Evolutionary conservation across 2,888 invertebrate genomes (phyloP).

Genomic region (Cantharis rufa): DNA sequence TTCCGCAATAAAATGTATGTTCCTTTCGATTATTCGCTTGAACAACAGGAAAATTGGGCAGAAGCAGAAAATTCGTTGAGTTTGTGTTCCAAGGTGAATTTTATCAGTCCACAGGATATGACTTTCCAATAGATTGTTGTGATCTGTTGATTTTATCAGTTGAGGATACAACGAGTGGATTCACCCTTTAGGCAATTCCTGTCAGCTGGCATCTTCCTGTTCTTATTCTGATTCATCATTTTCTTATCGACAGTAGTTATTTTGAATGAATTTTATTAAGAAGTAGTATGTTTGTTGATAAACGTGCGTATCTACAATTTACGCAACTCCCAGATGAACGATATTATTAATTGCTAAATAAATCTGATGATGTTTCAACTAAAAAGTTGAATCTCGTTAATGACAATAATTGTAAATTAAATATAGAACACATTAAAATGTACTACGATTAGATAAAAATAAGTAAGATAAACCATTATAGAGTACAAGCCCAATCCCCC

Average conservation of each 20-base stretch:
- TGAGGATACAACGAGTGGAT: neutral
- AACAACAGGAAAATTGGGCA: too few species aligned
- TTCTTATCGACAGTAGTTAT: neutral
- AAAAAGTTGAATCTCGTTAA: neutral
- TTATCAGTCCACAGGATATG: neutral
- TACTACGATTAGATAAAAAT: constrained; percentile 16
- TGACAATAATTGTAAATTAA: neutral
- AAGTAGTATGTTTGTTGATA: neutral
- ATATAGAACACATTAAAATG: constrained; percentile 5
- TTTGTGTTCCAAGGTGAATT: neutral
- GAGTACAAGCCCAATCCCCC: constrained; percentile 20
- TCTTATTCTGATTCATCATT: neutral
- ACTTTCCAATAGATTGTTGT: neutral
- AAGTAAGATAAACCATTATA: constrained; percentile 7
- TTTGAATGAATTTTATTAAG: neutral
- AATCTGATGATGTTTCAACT: neutral
- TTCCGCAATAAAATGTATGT: neutral
- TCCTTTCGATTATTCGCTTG: neutral
- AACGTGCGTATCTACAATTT: neutral
- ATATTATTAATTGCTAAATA: neutral
- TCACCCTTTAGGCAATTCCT: neutral
- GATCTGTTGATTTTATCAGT: neutral
- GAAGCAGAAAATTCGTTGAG: too few species aligned
- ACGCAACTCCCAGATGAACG: neutral
- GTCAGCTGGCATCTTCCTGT: neutral